Conservation (phyloP, 2,797 vertebrate genomes). For the Chrosomus eos region DNA sequence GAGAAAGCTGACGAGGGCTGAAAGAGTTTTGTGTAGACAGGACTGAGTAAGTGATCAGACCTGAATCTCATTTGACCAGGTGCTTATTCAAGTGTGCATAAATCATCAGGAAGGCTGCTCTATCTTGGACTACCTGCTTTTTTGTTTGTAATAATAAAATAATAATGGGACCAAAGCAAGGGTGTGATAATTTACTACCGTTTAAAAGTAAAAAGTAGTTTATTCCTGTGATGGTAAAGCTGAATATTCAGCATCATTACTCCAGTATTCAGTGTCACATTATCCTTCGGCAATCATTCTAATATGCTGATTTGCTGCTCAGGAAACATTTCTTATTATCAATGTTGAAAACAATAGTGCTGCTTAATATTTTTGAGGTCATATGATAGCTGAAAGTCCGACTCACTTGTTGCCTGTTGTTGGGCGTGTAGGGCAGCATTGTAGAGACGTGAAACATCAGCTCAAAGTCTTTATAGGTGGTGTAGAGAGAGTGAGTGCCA, state of each 20-base stretch:
- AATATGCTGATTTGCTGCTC: not conserved
- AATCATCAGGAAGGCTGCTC: slow-evolving; percentile 4
- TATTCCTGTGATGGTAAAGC: not conserved
- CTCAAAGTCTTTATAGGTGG: slow-evolving; percentile 87
- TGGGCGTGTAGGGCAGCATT: slow-evolving; percentile 86
- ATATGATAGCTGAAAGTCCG: not conserved
- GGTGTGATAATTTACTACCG: not conserved
- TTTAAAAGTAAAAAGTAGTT: not conserved
- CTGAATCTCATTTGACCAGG: slow-evolving; percentile 30
- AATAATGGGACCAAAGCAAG: not conserved
- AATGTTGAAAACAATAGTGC: not conserved
- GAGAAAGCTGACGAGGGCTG: not conserved
- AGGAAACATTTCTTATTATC: not conserved
- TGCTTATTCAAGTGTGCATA: slow-evolving; percentile 34
- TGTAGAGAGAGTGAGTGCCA: slow-evolving; percentile 88
- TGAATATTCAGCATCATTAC: not conserved
- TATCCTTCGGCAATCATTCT: not conserved
- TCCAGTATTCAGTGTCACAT: not conserved
- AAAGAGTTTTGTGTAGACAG: slow-evolving; percentile 15
- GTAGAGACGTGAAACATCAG: slow-evolving; percentile 91
- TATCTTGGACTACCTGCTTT: not conserved
- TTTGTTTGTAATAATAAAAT: not conserved
- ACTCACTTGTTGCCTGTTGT: slow-evolving; percentile 86
- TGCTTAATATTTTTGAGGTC: not conserved
- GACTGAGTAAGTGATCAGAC: slow-evolving; percentile 24